Evolutionary conservation across 2,113 vertebrate species (phyloP).

Genomic region (Spizaetus ornatus): DNA sequence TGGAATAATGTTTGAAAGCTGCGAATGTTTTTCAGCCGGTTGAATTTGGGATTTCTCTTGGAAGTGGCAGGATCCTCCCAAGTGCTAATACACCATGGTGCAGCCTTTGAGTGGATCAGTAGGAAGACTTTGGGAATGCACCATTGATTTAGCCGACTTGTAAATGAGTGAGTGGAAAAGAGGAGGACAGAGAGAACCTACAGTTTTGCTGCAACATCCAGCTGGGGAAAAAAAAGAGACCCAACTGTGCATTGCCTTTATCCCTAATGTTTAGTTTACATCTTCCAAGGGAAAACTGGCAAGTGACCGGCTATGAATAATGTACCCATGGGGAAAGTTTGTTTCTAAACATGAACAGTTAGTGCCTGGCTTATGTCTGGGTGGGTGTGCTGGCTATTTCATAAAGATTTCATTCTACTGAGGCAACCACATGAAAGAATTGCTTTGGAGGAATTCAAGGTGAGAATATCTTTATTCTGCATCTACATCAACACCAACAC

Average conservation of each 20-base stretch:
- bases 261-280: conserved; percentile 27
- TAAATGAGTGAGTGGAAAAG: background rate
- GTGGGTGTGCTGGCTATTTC: conserved; percentile 46
- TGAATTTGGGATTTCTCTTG: background rate
- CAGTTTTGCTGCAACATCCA: background rate
- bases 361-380: conserved; percentile 53
- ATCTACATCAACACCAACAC: conserved; percentile 1
- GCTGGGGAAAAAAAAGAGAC: background rate
- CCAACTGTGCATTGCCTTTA: background rate
- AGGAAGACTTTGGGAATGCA: background rate
- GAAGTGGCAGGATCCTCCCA: background rate
- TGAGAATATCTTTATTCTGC: conserved; percentile 46
- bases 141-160: accelerated
- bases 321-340: conserved; percentile 54
- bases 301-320: conserved; percentile 52
- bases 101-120: background rate
- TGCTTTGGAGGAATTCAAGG: conserved; percentile 47
- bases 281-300: conserved; percentile 48
- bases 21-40: background rate
- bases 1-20: conserved; percentile 4
- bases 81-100: background rate
- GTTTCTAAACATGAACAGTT: conserved; percentile 42
- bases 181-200: background rate
- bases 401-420: conserved; percentile 16
- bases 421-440: conserved; percentile 52